A percentile compares a stretch with the other conserved stretches of the same genome.
These are phyloP conservation scores for Notechis scutatus DNA, from an alignment of 2,113 vertebrate species.

Conservation along the genomic window DNA sequence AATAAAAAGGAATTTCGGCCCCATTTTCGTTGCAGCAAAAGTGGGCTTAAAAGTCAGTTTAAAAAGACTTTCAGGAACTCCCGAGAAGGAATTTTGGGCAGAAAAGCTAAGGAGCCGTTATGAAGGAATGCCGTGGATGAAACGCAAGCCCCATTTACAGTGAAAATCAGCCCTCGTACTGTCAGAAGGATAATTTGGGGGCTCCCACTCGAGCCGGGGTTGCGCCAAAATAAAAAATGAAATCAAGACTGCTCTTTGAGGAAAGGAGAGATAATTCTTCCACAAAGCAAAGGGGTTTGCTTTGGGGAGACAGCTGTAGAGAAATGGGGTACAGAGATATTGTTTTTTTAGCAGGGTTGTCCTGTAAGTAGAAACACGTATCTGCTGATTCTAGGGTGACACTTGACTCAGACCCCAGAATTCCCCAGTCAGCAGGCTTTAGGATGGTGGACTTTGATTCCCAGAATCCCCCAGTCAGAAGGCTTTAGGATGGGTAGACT, in stretches of 20 bases:
- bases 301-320: not conserved
- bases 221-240: not conserved
- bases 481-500: too few species aligned
- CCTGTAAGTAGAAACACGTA: not conserved
- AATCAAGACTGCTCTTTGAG: too few species aligned
- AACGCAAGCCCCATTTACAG: not conserved
- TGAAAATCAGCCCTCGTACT: not conserved
- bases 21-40: not conserved
- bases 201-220: not conserved
- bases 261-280: not conserved
- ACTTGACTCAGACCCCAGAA: not conserved
- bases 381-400: not conserved
- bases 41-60: not conserved
- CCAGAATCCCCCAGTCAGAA: too few species aligned
- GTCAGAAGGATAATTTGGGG: not conserved
- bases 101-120: not conserved
- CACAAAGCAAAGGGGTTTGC: too few species aligned
- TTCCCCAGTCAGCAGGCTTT: rapidly evolving
- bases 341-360: not conserved
- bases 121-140: not conserved
- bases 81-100: not conserved
- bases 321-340: not conserved
- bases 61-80: not conserved
- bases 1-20: not conserved
- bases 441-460: too few species aligned